Evolutionary conservation across 2,113 vertebrate genomes (phyloP).

Genomic region (Elachura formosa): DNA sequence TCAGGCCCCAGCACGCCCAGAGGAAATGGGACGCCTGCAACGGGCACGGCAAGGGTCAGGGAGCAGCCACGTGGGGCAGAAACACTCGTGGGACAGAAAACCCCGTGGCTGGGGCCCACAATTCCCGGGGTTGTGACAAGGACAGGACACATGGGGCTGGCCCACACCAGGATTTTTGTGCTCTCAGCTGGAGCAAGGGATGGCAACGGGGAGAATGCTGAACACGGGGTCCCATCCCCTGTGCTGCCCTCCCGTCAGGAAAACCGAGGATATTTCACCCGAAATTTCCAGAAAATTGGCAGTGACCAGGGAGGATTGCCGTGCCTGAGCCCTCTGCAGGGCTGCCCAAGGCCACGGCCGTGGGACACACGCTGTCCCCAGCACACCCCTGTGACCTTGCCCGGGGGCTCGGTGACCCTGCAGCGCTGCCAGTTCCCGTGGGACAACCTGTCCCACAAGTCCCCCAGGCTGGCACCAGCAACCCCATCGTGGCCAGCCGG

Average conservation of each 20-base stretch:
- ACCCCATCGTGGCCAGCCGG: accelerated
- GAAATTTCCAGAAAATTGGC: not conserved
- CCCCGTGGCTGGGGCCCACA: not conserved
- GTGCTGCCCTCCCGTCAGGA: not conserved
- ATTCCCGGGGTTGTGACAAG: not conserved
- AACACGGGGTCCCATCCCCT: not conserved
- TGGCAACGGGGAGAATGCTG: not conserved
- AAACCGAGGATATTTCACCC: not conserved
- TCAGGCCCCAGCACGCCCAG: conserved; percentile 96
- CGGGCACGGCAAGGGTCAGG: not conserved
- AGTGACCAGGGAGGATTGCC: not conserved
- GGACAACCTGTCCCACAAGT: not conserved
- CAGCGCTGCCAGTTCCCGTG: not conserved
- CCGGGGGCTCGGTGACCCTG: accelerated
- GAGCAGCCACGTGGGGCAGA: accelerated
- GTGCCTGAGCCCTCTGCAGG: not conserved
- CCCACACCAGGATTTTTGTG: not conserved
- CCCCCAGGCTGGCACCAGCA: not conserved
- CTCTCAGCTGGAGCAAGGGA: too few species aligned
- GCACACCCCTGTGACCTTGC: not conserved
- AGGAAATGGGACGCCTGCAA: conserved; percentile 93
- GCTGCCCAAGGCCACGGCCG: not conserved
- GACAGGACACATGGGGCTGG: not conserved
- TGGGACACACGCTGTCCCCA: not conserved
- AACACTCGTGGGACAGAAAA: too few species aligned